Evolutionary conservation across 1,140 invertebrate species (phyloP), one percentile per base, ranked within the genome.

Genomic region (Portunus trituberculatus): DNA sequence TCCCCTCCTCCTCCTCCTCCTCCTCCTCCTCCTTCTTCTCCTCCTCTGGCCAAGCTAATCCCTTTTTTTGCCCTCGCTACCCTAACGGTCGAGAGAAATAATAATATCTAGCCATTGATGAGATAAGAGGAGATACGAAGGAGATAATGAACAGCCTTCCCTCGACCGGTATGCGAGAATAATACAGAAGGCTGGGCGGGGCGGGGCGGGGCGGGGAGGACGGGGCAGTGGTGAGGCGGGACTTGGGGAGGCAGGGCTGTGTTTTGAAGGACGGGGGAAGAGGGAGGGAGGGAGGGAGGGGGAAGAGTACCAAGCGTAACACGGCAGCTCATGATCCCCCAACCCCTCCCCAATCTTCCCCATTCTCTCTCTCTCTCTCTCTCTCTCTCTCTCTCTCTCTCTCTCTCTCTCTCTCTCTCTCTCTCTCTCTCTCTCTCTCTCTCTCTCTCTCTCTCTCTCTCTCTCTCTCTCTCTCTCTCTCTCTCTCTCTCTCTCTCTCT

Each of bases 91-190:
- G 59, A 25, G 59, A 91, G 90, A 91, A 91, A 67, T 91, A 91
- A 91, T 91, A 91, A 91, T 91, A 91, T 91, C 52, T 29, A 91
- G 67, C 46, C 90, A 91, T 91, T 91, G 90, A 91, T 91, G 90
- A 91, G 90, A 91, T 91, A 91, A 91, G 90, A 91, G 90, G 90
- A 59, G 90, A 67, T 59, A 59, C 31, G 46, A 39, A 59, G 46
- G 31, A 67, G 59, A 59, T 59, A 67, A 67, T 52, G 31, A 91
- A 28, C 31, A 32, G 12, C 20, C 67, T 76, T 12, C 67, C 67
- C 67, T 25, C n/a, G 67, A 76, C 67, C 67, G 67, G 67, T 76
- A 76, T n/a, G 67, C 20, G 67, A 20, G 67, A n/a, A 76, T 76
- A n/a, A 76, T 76, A 76, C 67, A n/a, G 67, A 14, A 32, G 84